Evolutionary conservation across 2,113 vertebrate species (phyloP).

Genomic region (Apteryx owenii): DNA sequence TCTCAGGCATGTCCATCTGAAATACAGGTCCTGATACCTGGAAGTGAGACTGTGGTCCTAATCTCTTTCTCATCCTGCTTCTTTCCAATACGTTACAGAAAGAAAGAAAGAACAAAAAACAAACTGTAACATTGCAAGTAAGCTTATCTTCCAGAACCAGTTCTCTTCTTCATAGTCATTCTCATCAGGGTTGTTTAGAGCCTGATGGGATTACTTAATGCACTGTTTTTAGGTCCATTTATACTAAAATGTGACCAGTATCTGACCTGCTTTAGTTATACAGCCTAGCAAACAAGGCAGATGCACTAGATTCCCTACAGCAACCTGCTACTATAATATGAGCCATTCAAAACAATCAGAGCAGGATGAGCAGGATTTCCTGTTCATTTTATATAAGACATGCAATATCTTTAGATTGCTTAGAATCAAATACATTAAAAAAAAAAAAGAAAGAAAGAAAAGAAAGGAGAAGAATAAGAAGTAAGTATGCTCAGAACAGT

Average conservation of each 20-base stretch:
- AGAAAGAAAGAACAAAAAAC: background rate
- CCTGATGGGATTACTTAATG: background rate
- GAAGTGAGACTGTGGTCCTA: background rate
- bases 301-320: background rate
- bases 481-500: background rate
- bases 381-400: background rate
- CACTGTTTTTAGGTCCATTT: background rate
- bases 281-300: background rate
- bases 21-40: background rate
- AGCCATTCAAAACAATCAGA: background rate
- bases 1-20: background rate
- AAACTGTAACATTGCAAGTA: background rate
- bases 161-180: background rate
- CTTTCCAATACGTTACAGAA: background rate
- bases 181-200: background rate
- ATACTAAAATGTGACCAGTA: background rate
- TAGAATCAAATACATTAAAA: background rate
- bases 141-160: background rate
- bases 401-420: background rate
- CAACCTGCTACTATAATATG: background rate
- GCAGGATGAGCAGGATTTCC: background rate
- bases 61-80: background rate
- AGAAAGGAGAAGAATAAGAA: background rate
- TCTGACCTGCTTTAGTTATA: background rate
- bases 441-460: fast-evolving